These are phyloP conservation scores for Oncopeltus fasciatus DNA, from an alignment of 1,140 invertebrate species.

Conservation along the genomic window DNA sequence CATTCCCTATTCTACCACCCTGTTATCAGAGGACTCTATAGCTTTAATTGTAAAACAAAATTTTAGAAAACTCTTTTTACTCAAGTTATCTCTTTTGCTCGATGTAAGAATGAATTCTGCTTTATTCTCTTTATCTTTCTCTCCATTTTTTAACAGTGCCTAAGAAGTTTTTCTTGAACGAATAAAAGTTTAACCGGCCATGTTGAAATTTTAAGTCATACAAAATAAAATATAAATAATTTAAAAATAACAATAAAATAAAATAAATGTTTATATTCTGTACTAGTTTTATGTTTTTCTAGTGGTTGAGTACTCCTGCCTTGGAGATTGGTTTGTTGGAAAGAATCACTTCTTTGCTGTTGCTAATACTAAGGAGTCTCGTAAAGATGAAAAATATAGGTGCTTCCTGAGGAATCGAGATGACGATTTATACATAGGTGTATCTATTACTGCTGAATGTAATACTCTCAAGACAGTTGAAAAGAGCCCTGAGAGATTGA, in stretches of 20 bases:
- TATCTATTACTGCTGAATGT: slow-evolving; percentile 83
- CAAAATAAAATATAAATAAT: not conserved
- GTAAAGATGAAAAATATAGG: slow-evolving; percentile 83
- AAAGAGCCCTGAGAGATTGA: slow-evolving; percentile 78
- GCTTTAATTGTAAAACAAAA: too few species aligned
- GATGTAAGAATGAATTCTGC: too few species aligned
- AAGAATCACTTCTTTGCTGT: slow-evolving; percentile 93
- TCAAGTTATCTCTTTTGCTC: too few species aligned
- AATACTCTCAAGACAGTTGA: slow-evolving; percentile 84
- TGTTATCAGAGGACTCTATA: too few species aligned
- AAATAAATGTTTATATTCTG: too few species aligned
- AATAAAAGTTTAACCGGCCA: too few species aligned
- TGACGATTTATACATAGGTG: slow-evolving; percentile 78
- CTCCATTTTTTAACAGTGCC: too few species aligned
- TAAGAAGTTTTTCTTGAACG: too few species aligned
- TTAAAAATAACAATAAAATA: not conserved
- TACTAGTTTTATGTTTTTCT: slow-evolving; percentile 20
- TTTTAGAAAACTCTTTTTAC: too few species aligned
- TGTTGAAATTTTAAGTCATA: not conserved
- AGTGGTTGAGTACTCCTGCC: slow-evolving; percentile 82
- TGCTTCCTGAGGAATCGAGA: slow-evolving; percentile 89
- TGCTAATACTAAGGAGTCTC: slow-evolving; percentile 83
- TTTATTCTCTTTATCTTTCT: too few species aligned
- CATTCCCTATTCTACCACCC: too few species aligned
- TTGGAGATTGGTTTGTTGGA: slow-evolving; percentile 88